phyloP scores from a whole-genome alignment of 2,888 invertebrate species.

The Peribatodes rhomboidaria region DNA sequence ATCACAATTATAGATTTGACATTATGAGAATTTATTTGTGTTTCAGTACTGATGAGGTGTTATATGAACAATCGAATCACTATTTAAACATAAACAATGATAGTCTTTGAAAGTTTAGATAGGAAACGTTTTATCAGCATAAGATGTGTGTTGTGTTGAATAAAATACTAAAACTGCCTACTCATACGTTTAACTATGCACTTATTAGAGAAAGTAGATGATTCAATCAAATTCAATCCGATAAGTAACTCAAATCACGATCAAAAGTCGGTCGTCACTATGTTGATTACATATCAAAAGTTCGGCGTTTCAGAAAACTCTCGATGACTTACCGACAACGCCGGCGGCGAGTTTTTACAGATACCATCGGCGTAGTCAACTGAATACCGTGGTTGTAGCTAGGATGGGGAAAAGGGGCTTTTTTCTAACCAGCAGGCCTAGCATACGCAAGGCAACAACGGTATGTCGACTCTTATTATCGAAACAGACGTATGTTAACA shows the following conservation, averaged over 20 bases:
- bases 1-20: slow-evolving; percentile 17
- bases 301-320: slow-evolving; percentile 44
- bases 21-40: slow-evolving; percentile 16
- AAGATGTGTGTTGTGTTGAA: not conserved
- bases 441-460: no score
- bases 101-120: not conserved
- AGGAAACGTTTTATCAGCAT: not conserved
- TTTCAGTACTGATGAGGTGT: slow-evolving; percentile 5
- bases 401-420: not conserved
- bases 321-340: slow-evolving; percentile 65
- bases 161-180: not conserved
- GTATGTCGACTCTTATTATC: no score
- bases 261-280: slow-evolving; percentile 40
- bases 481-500: no score
- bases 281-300: slow-evolving; percentile 42
- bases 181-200: not conserved
- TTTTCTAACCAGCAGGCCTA: no score
- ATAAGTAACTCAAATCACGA: slow-evolving; percentile 9
- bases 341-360: slow-evolving; percentile 68
- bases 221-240: slow-evolving; percentile 2
- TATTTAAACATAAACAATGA: slow-evolving; percentile 1
- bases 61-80: not conserved
- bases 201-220: slow-evolving; percentile 3
- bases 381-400: slow-evolving; percentile 21
- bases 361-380: slow-evolving; percentile 55